Evolutionary conservation across 1,140 invertebrate genomes (phyloP).

Genomic region (Pachypeltis micranthus): DNA sequence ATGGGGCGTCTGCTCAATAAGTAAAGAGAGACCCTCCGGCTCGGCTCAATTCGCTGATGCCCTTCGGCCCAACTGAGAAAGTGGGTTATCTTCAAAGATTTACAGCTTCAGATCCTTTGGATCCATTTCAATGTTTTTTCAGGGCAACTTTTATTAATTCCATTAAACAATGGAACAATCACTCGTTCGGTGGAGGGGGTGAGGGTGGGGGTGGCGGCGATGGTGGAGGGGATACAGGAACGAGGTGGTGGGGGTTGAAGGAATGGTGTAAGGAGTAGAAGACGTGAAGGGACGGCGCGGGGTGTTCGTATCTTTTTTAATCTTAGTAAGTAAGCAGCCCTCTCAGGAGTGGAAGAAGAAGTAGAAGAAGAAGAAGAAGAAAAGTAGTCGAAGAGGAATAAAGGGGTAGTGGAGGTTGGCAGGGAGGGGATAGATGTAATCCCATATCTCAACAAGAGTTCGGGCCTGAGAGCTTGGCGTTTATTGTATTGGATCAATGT

Average conservation of each 20-base stretch:
- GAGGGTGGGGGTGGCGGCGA: background rate
- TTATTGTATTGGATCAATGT: slow-evolving; percentile 25
- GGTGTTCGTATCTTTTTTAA: slow-evolving; percentile 22
- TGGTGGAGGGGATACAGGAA: too few species aligned
- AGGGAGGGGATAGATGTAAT: slow-evolving; percentile 19
- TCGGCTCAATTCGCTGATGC: too few species aligned
- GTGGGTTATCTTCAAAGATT: slow-evolving; percentile 10
- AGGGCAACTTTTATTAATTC: slow-evolving; percentile 19
- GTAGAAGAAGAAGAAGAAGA: background rate
- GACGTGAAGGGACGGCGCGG: slow-evolving; percentile 27
- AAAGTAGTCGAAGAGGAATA: background rate
- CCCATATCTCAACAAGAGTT: slow-evolving; percentile 17
- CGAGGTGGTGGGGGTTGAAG: too few species aligned
- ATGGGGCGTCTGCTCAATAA: too few species aligned
- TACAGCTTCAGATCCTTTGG: slow-evolving; percentile 13
- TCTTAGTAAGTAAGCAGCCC: slow-evolving; percentile 21
- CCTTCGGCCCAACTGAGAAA: too few species aligned
- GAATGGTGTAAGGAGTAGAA: slow-evolving; percentile 15
- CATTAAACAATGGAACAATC: slow-evolving; percentile 19
- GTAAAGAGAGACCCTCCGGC: too few species aligned
- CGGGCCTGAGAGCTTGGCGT: slow-evolving; percentile 4
- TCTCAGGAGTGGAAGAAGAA: slow-evolving; percentile 10
- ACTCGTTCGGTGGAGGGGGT: slow-evolving; percentile 1
- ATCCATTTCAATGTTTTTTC: slow-evolving; percentile 14
- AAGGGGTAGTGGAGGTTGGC: background rate